Percentiles rank a stretch among this genome's conserved stretches.
These are phyloP conservation scores for Conus betulinus DNA, from an alignment of 1,140 invertebrate genomes.

Conservation along the genomic window DNA sequence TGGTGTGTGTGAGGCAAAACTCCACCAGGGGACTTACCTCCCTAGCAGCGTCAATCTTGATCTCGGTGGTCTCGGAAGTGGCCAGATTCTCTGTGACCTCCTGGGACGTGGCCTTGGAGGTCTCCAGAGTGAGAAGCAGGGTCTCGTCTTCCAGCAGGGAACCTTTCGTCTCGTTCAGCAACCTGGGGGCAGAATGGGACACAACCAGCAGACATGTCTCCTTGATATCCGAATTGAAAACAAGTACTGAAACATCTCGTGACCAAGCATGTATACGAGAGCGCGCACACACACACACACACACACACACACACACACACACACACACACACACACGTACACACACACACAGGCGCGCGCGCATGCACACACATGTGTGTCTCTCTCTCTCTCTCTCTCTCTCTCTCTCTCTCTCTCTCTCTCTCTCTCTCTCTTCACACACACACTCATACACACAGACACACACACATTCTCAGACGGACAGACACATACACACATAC, in stretches of 20 bases:
- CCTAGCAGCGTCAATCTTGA: slow-evolving; percentile 87
- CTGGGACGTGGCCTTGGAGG: slow-evolving; percentile 75
- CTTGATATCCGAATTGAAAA: background rate
- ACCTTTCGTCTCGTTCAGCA: slow-evolving; percentile 82
- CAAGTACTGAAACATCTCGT: background rate
- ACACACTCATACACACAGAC: too few relatives aligned
- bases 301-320: background rate
- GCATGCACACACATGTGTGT: too few relatives aligned
- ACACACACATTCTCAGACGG: too few relatives aligned
- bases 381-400: too few relatives aligned
- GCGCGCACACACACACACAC: background rate
- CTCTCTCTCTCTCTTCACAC: too few relatives aligned
- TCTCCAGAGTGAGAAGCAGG: slow-evolving; percentile 74
- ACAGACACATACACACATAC: too few relatives aligned
- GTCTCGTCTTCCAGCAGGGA: slow-evolving; percentile 77
- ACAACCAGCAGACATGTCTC: background rate
- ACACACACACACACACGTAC: background rate
- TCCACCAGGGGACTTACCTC: slow-evolving; percentile 75
- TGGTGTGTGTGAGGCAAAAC: too few relatives aligned
- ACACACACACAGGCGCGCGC: background rate
- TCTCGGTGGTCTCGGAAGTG: slow-evolving; percentile 85
- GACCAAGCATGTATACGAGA: background rate
- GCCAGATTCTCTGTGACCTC: slow-evolving; percentile 78
- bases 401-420: too few relatives aligned
- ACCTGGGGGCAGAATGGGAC: slow-evolving; percentile 54